Conservation (phyloP, 2,797 vertebrate species). For the Alauda arvensis region DNA sequence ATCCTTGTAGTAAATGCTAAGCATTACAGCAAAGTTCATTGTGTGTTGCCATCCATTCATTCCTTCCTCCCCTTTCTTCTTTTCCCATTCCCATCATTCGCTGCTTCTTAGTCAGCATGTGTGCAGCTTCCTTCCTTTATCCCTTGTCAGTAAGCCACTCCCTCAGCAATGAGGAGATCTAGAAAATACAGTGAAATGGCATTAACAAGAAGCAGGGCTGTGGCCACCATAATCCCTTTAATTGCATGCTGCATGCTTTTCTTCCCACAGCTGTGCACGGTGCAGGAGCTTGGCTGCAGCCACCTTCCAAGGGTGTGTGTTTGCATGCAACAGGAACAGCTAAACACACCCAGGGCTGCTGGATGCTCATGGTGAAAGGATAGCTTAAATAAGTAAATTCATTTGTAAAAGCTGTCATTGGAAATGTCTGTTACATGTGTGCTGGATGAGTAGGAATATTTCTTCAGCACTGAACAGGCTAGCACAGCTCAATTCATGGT, state of each 20-base stretch:
- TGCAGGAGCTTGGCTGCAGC: not conserved
- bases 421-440: not conserved
- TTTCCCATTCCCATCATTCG: not conserved
- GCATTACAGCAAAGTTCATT: not conserved
- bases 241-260: not conserved
- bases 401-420: not conserved
- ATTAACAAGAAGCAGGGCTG: not conserved
- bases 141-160: not conserved
- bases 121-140: slow-evolving; percentile 1
- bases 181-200: slow-evolving; percentile 22
- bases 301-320: not conserved
- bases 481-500: not conserved
- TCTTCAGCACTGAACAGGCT: not conserved
- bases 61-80: not conserved
- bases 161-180: not conserved
- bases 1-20: not conserved
- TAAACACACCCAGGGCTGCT: not conserved
- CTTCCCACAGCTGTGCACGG: not conserved
- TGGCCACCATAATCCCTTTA: slow-evolving; percentile 19
- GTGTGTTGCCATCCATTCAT: not conserved
- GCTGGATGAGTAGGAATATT: not conserved
- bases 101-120: not conserved
- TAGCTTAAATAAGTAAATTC: not conserved
- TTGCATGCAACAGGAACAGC: not conserved
- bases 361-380: not conserved